A percentile compares a stretch with the other conserved stretches of the same genome.
phyloP scores from a whole-genome alignment of 64 coral and sea anemone species.

The Montipora sp. region DNA sequence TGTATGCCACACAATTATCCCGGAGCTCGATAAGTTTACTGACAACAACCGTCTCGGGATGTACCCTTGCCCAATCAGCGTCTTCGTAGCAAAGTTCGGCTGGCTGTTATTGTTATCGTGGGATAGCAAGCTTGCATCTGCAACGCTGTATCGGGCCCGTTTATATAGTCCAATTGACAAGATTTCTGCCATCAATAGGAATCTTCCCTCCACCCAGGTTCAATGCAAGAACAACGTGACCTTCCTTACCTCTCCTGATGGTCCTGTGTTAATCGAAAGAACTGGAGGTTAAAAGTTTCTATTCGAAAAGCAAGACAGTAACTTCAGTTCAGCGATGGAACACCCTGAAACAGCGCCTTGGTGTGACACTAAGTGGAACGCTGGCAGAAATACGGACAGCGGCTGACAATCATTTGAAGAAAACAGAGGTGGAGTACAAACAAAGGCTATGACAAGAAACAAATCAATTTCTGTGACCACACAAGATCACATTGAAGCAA shows the following conservation, averaged over 20 bases:
- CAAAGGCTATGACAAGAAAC: conserved; percentile 5
- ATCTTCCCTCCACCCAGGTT: background rate
- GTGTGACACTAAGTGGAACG: conserved; percentile 4
- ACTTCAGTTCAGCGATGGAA: conserved; percentile 4
- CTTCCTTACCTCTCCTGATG: conserved; percentile 3
- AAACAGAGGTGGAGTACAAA: conserved; percentile 7
- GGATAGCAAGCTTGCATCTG: conserved; percentile 6
- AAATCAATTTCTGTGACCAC: no score
- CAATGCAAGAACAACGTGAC: background rate
- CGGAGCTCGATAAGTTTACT: conserved; percentile 69
- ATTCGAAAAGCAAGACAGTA: background rate
- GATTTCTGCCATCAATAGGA: conserved; percentile 26
- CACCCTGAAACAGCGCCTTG: conserved; percentile 11
- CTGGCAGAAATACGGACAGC: background rate
- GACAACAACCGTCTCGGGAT: conserved; percentile 45
- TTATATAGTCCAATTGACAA: conserved; percentile 67
- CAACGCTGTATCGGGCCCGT: conserved; percentile 13
- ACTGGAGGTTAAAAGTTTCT: conserved; percentile 25
- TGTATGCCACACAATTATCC: conserved; percentile 61
- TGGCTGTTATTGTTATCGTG: conserved; percentile 44
- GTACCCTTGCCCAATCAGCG: conserved; percentile 26
- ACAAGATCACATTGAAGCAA: conserved; percentile 33
- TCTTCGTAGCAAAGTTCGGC: conserved; percentile 10
- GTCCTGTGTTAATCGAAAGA: conserved; percentile 11
- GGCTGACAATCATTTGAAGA: background rate